Percentiles rank a stretch among this genome's conserved stretches.
These are phyloP conservation scores for Muntiacus muntjak DNA, from an alignment of 2,113 vertebrate species.

Conservation along the genomic window DNA sequence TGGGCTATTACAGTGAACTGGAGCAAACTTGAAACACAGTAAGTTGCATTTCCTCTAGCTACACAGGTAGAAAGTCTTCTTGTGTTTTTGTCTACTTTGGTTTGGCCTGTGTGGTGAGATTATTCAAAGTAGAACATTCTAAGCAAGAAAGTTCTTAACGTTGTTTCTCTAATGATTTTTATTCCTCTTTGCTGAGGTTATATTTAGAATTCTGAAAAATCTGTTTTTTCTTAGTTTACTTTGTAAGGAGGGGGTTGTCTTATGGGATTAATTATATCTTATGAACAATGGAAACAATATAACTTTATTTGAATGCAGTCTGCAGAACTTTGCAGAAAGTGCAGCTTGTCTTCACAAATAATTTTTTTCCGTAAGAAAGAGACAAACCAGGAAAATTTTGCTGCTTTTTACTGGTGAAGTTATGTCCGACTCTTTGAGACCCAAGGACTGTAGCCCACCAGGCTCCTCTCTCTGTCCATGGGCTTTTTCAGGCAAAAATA, in stretches of 20 bases:
- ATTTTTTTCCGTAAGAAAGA: constrained; percentile 29
- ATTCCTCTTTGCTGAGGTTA: constrained; percentile 27
- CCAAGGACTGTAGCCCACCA: neutral
- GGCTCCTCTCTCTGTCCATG: neutral
- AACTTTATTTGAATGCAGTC: constrained; percentile 48
- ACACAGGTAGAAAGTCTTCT: constrained; percentile 3
- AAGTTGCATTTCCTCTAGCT: neutral
- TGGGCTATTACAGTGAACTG: neutral
- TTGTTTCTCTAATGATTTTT: constrained; percentile 49
- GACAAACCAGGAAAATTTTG: neutral
- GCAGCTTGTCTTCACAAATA: constrained; percentile 37
- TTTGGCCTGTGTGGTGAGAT: neutral
- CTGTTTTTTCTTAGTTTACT: constrained; percentile 67
- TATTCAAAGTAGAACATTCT: neutral
- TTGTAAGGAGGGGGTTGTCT: constrained; percentile 61
- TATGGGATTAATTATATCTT: constrained; percentile 71
- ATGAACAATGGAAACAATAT: constrained; percentile 59
- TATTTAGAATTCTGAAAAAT: constrained; percentile 65
- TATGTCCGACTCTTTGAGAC: neutral
- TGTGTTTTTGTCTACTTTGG: neutral
- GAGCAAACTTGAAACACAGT: neutral
- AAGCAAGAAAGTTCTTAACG: constrained; percentile 38
- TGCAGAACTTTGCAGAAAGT: constrained; percentile 41
- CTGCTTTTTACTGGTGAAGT: neutral
- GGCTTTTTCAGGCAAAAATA: neutral